Evolutionary conservation across 1,140 invertebrate genomes (phyloP), one percentile per base, ranked within the genome.

Genomic region (Rhizoglyphus robini): DNA sequence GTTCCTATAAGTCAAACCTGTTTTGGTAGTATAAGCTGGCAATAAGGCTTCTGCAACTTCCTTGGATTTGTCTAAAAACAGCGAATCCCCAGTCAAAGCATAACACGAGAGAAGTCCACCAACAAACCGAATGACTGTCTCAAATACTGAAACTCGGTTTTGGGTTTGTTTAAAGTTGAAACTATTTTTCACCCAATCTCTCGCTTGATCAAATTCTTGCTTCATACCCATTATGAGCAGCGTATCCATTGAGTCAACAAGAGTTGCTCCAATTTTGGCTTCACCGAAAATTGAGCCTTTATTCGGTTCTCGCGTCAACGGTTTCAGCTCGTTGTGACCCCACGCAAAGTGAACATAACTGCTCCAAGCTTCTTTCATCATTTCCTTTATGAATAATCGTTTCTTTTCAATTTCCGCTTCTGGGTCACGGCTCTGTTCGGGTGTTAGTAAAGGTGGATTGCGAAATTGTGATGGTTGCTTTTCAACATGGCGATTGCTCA

Each of bases 61-160:
- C 63, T 84, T 84, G 1, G 96, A 95, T 77, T 97, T 97, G 71
- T 94, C 86, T 72, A 87, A 83, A 79, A 94, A 98, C 79, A 98
- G 82, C 67, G 84, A 68, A 77, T 99, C 95, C 4, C 92, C 91
- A 20, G 96, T 96, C 47, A 99, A 80, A 29, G 93, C 87, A 77
- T 88, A 99, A 68, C 86, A 86, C 0, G 94, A 83, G 34, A 99
- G 79, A 58, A 99, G 79, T 29, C 96, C 96, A 51, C 96, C 96
- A 69, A 99, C 84, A 77, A 96, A 98, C 20, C 96, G 83, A 73
- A 99, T 99, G 73, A 96, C 99, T 34, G 88, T 93, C 79, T 99
- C 96, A 79, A 99, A 99, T 3, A 98, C 90, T 1, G 94, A 98
- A 68, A 98, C 79, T 72, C 96, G 92, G 0, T 86, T 81, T 70